Evolutionary conservation across 2,888 invertebrate species (phyloP), one percentile per base, ranked within the genome.

Genomic region (Oscheius sp.): DNA sequence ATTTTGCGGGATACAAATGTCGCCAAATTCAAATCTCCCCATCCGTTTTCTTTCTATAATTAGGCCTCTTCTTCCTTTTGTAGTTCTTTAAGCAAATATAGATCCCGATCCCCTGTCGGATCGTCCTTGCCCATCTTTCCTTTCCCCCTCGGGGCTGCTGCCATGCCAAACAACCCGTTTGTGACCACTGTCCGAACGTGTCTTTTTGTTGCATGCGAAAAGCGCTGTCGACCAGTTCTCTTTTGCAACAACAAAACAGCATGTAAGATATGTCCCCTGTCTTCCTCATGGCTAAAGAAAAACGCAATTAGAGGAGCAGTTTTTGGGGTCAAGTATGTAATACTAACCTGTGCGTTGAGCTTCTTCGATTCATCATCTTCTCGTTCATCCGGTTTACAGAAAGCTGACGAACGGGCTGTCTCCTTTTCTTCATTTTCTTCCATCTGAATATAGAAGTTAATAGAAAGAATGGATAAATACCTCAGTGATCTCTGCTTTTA

Each of bases 401-500:
- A 65, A 9, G 65, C 65, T 28, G 65, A 65, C 2, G 17, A 30
- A 12, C 51, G 33, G 14, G 44, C 44, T 20, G 44, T 28, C 2
- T 54, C 12, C 45, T 65, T 51, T 20, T 65, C 65, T 22, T 41
- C 38, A 9, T 8, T 32, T 5, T 65, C 56, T 24, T 65, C 65
- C n/a, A 65, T 32, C 57, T 56, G 54, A 56, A 66, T 44, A n/a
- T n/a, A n/a, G n/a, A n/a, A n/a, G n/a, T 36, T 36, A 9, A 14
- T 9, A 8, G 14, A 14, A 26, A 50, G 8, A 22, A 3, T 6
- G n/a, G 4, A n/a, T n/a, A 28, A 28, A 6, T 14, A 73, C 68
- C 59, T 73, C 75, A n/a, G 73, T 71, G 8, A 59, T 57, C 59
- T 74, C 74, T 20, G 24, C 38, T 32, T 74, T 74, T 12, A 65